Base-by-base conservation (phyloP, 2,113 vertebrate genomes). In the Procavia capensis region DNA sequence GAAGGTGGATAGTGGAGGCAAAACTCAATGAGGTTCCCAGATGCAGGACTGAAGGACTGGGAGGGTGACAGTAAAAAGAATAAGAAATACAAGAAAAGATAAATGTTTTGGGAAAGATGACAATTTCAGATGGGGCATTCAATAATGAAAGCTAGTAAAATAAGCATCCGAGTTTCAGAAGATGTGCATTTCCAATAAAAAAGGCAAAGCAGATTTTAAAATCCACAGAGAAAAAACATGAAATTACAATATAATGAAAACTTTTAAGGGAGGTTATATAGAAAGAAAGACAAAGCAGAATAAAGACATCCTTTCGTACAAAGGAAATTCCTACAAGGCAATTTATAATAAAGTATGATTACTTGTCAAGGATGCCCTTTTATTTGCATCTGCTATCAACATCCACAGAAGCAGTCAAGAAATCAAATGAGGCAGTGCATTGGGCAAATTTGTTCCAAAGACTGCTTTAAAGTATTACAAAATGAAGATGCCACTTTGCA, bases 1-100 rank as follows among this genome's bases (percentile, higher is more conserved):
- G 13, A 14, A 5, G 11, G 22, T 3, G 20, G 9, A 20, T 87
- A 7, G 10, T 0, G 24, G 10, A 31, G 4, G 3, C 22, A 45
- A n/a, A 36, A 93, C 45, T 85, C 54, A 24, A 6, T 1, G 9
- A 14, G 29, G 11, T 57, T 11, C 22, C 27, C 59, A 72, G 0
- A 63, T 75, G 27, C 34, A 41, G 19, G 57, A 17, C 24, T 19
- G 22, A 54, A 39, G 14, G 1, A 20, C 25, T 82, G n/a, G 66
- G 59, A 27, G 16, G 16, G 7, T 61, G 64, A 27, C 5, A 16
- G 31, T 4, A 1, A 59, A 61, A 87, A 24, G 8, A 61, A 81
- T 41, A 14, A 10, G 25, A 85, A 74, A 82, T 39, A 72, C 1
- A 61, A 81, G 9, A 63, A 84, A 84, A 61, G 13, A 92, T 19